Conservation (phyloP, 2,797 vertebrate species). For the Spinus pinus region DNA sequence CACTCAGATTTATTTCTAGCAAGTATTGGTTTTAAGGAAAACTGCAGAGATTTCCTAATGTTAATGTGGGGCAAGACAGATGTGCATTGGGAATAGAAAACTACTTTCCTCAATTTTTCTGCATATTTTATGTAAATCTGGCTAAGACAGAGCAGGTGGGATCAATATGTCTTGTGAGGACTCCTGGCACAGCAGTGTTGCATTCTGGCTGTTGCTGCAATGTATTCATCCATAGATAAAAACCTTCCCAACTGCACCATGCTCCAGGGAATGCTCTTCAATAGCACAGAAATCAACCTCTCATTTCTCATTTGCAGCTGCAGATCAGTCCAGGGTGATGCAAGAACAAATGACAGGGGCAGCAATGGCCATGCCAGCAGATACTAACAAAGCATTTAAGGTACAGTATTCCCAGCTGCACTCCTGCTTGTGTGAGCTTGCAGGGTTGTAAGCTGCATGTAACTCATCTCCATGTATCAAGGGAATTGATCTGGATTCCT, state of each 20-base stretch:
- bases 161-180: neutral
- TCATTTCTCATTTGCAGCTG: slow-evolving; percentile 69
- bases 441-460: neutral
- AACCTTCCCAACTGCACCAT: neutral
- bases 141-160: neutral
- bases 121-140: neutral
- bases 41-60: neutral
- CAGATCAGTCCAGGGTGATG: slow-evolving; percentile 98
- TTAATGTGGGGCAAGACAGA: neutral
- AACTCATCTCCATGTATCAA: neutral
- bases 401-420: slow-evolving; percentile 66
- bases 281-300: neutral
- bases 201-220: neutral
- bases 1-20: neutral
- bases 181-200: neutral
- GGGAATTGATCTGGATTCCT: neutral
- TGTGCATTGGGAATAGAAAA: neutral
- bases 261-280: neutral
- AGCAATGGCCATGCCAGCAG: slow-evolving; percentile 98
- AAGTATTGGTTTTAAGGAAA: neutral
- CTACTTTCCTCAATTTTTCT: neutral
- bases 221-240: neutral
- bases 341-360: slow-evolving; percentile 99
- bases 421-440: neutral
- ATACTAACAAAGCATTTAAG: slow-evolving; percentile 99